Conservation (phyloP, 2,113 vertebrate species). For the Tympanuchus pallidicinctus region DNA sequence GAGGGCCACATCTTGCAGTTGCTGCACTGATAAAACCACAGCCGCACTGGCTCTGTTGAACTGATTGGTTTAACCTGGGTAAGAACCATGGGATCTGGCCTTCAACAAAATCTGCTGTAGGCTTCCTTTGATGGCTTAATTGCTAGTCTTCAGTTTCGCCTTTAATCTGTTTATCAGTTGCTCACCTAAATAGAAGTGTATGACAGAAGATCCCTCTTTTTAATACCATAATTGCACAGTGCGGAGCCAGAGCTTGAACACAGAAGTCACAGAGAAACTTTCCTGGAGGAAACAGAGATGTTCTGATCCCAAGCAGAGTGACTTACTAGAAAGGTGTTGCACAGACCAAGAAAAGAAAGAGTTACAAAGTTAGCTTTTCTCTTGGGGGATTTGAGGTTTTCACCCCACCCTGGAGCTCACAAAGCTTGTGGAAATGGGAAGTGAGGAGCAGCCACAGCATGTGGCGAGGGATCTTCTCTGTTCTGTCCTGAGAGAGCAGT, state of each 20-base stretch:
- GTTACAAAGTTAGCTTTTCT: background rate
- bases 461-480: background rate
- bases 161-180: slow-evolving; percentile 32
- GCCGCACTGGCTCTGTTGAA: background rate
- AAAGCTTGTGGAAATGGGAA: accelerated
- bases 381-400: background rate
- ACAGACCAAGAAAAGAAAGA: background rate
- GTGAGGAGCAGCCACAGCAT: background rate
- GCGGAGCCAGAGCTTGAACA: background rate
- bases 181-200: slow-evolving; percentile 1
- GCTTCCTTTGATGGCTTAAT: slow-evolving; percentile 31
- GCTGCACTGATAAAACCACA: background rate
- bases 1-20: background rate
- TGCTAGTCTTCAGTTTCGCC: background rate
- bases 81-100: background rate
- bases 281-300: background rate
- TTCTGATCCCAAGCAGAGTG: background rate
- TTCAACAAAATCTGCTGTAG: slow-evolving; percentile 1
- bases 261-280: background rate
- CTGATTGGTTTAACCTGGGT: background rate
- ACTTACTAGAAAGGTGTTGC: background rate
- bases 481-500: background rate
- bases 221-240: background rate
- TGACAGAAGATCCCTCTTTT: background rate
- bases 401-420: background rate